Evolutionary conservation across 2,888 invertebrate species (phyloP), one percentile per base, ranked within the genome.

Genomic region (Pyrochroa serraticornis): DNA sequence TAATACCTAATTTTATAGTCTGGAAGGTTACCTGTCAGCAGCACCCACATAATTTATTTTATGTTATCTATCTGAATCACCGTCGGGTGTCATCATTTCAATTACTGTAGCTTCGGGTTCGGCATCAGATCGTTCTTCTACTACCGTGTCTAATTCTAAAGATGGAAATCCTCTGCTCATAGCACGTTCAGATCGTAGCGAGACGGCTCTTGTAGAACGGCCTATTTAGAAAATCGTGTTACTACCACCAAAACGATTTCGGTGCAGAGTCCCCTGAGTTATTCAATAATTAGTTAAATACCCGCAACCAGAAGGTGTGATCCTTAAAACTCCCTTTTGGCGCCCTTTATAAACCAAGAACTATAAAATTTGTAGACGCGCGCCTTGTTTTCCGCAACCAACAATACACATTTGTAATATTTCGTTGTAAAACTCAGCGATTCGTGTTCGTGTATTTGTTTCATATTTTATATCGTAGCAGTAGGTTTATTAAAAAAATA

Each of bases 101-200:
- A 78, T 71, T 14, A 76, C 74, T 8, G 79, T 79, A 12, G 75
- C 77, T 61, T 79, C 79, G 8, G 77, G 89, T 75, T 91, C 91
- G 3, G 88, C 86, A 75, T 92, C 92, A 8, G 91, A 92, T 58
- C 90, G 85, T 72, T 92, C 92, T 74, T 93, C 93, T 14, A 92
- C 83, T 14, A 93, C 93, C 0, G 92, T 92, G 76, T 92, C 92
- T 66, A 93, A 82, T 75, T 93, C 92, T 45, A 91, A 79, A 0
- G 90, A 86, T 32, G 91, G 89, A 71, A 89, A 89, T n/a, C 88
- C 86, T 43, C 90, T 82, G 35, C 89, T 89, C 68, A 89, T 83
- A 46, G 89, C 84, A 71, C 87, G 81, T 75, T 87, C 87, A 68
- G 85, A 84, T 68, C 84, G 82, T 64, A 87, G 77, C 62, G 85